Evolutionary conservation across 2,888 invertebrate species (phyloP).

Genomic region (Heterodera filipjevi): DNA sequence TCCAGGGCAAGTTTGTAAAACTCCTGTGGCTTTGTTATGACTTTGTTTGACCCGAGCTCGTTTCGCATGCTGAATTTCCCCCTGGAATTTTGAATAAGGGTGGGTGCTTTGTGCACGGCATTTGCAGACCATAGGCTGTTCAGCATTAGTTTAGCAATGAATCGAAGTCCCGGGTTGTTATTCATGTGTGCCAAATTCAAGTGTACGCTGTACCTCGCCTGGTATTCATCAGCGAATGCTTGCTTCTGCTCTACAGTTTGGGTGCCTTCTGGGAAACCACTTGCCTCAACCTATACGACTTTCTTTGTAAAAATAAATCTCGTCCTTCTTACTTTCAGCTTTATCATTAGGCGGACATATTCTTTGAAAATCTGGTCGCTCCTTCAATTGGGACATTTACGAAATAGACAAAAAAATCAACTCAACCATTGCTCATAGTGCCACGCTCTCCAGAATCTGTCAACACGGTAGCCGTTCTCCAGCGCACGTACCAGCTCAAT

Average conservation of each 20-base stretch:
- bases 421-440: not conserved
- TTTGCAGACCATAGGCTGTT: conserved; percentile 17
- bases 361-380: not conserved
- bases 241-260: not conserved
- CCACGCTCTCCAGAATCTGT: not conserved
- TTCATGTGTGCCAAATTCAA: not conserved
- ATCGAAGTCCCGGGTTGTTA: not conserved
- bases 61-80: conserved; percentile 31
- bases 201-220: not conserved
- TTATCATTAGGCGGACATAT: not conserved
- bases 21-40: not conserved
- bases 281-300: not conserved
- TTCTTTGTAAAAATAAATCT: not conserved
- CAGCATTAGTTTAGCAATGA: conserved; percentile 2
- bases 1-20: conserved; percentile 13
- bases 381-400: not conserved
- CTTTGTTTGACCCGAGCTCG: not conserved
- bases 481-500: conserved; percentile 16
- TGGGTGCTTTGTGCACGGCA: too few relatives aligned
- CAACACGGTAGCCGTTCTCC: not conserved
- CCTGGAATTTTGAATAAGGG: not conserved
- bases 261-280: not conserved
- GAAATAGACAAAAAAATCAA: not conserved
- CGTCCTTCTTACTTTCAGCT: not conserved
- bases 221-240: not conserved